These are phyloP conservation scores for Lasioglossum lativentre DNA, from an alignment of 2,888 invertebrate genomes.

Conservation along the genomic window DNA sequence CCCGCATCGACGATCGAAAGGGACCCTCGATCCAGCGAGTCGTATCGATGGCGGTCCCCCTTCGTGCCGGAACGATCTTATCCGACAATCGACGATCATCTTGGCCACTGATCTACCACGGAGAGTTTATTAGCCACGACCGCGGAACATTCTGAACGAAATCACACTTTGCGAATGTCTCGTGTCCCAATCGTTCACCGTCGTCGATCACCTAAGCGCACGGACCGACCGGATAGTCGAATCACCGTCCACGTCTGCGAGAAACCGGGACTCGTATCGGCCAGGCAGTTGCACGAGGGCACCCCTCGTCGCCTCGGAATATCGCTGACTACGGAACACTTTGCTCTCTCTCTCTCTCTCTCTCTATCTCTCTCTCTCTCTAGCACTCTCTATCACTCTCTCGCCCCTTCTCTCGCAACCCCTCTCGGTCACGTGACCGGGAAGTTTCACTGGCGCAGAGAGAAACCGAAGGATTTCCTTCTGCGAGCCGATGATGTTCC, in stretches of 20 bases:
- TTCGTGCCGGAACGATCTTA: background rate
- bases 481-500: constrained; percentile 15
- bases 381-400: background rate
- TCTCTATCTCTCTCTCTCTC: background rate
- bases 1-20: background rate
- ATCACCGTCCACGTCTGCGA: background rate
- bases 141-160: background rate
- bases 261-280: constrained; percentile 10
- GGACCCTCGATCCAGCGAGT: background rate
- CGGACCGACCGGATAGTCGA: background rate
- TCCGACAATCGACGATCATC: constrained; percentile 8
- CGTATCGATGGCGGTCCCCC: too few relatives aligned
- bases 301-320: constrained; percentile 46
- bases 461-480: constrained; percentile 48
- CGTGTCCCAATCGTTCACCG: background rate
- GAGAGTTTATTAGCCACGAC: background rate
- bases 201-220: constrained; percentile 19
- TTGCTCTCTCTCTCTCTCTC: background rate
- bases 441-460: constrained; percentile 69
- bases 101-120: background rate
- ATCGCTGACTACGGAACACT: constrained; percentile 61
- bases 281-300: constrained; percentile 51
- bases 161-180: background rate
- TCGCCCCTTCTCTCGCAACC: constrained; percentile 40
- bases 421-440: constrained; percentile 63